These are phyloP conservation scores for Pseudachorutes palmiensis DNA, from an alignment of 1,140 invertebrate genomes.

Conservation along the genomic window DNA sequence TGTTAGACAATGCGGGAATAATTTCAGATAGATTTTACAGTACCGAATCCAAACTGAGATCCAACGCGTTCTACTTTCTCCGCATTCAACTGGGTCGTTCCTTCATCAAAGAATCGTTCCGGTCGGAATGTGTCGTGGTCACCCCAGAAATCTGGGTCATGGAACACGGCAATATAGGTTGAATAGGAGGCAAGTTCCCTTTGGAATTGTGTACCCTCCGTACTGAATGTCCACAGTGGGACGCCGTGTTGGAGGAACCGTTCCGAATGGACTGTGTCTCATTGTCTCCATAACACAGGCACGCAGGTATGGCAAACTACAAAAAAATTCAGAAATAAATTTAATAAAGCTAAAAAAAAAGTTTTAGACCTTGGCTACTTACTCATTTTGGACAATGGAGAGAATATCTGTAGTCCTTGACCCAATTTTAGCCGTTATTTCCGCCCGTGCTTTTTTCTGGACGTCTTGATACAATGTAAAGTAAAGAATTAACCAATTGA, in stretches of 20 bases:
- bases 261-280: not conserved
- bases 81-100: not conserved
- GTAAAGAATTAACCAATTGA: conserved; percentile 67
- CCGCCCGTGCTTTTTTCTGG: conserved; percentile 44
- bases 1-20: too few relatives aligned
- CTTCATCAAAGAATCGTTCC: not conserved
- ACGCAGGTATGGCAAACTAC: conserved; percentile 44
- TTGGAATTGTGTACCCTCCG: not conserved
- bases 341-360: conserved; percentile 39
- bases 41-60: not conserved
- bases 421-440: not conserved
- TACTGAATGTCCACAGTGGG: not conserved
- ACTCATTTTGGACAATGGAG: too few relatives aligned
- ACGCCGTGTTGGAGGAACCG: not conserved
- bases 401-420: too few relatives aligned
- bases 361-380: too few relatives aligned
- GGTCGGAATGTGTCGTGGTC: not conserved
- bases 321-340: conserved; percentile 71
- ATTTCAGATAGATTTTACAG: too few relatives aligned
- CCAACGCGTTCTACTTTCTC: not conserved
- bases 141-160: not conserved
- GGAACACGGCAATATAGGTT: not conserved
- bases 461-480: conserved; percentile 66
- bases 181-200: not conserved
- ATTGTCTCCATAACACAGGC: not conserved